phyloP scores from a whole-genome alignment of 2,888 invertebrate genomes.

The Drosophila monieri region DNA sequence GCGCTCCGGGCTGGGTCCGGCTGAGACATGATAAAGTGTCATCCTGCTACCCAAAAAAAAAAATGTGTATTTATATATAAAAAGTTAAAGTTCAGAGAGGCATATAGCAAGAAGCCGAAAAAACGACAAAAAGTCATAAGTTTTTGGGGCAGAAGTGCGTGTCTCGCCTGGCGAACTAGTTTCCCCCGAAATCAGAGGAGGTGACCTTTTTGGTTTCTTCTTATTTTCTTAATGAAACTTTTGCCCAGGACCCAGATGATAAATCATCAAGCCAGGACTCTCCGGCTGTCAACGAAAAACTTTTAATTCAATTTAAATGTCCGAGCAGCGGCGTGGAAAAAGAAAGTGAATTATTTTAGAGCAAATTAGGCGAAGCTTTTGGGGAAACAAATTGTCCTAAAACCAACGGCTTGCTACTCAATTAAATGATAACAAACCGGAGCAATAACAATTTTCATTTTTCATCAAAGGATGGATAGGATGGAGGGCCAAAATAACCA shows the following conservation, averaged over 20 bases:
- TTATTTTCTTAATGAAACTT: slow-evolving; percentile 57
- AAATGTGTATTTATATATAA: slow-evolving; percentile 2
- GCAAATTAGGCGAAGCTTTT: slow-evolving; percentile 18
- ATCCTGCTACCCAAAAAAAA: slow-evolving; percentile 28
- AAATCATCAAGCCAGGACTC: slow-evolving; percentile 60
- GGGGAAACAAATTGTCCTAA: slow-evolving; percentile 18
- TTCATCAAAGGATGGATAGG: background rate
- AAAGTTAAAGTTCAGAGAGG: slow-evolving; percentile 52
- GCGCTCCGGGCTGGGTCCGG: slow-evolving; percentile 50
- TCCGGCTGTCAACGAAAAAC: slow-evolving; percentile 43
- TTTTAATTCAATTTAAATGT: slow-evolving; percentile 68
- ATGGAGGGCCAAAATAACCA: slow-evolving; percentile 1
- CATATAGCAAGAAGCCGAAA: slow-evolving; percentile 11
- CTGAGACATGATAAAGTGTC: slow-evolving; percentile 77
- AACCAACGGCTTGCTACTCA: slow-evolving; percentile 3
- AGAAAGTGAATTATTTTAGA: slow-evolving; percentile 33
- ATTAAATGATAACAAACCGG: background rate
- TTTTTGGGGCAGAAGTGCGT: slow-evolving; percentile 54
- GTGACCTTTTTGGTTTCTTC: slow-evolving; percentile 47
- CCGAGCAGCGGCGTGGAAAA: slow-evolving; percentile 13
- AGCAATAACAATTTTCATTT: background rate
- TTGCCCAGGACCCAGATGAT: slow-evolving; percentile 58
- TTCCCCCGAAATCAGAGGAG: slow-evolving; percentile 14
- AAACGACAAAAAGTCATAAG: slow-evolving; percentile 44
- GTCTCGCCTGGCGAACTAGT: slow-evolving; percentile 55